phyloP scores from a whole-genome alignment of 1,140 invertebrate genomes.

The Hycleus phaleratus region DNA sequence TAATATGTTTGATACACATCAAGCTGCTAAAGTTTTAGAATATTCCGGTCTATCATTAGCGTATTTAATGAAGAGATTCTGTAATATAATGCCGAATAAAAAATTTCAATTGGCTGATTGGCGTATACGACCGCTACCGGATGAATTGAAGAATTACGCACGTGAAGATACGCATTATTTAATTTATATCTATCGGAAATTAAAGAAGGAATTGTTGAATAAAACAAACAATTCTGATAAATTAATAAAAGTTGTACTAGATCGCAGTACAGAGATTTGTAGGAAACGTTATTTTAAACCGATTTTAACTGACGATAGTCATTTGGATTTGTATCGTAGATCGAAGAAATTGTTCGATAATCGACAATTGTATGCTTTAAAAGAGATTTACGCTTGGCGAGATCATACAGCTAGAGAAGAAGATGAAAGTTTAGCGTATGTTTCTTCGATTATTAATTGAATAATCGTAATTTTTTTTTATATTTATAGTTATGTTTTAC shows the following conservation, averaged over 20 bases:
- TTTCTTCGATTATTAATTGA: constrained; percentile 14
- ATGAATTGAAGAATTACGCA: constrained; percentile 81
- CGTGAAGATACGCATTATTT: constrained; percentile 93
- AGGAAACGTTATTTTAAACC: constrained; percentile 77
- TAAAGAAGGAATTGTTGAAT: constrained; percentile 72
- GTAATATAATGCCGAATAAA: constrained; percentile 76
- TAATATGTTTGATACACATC: constrained; percentile 95
- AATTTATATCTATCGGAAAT: constrained; percentile 80
- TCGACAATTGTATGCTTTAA: constrained; percentile 75
- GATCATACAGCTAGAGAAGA: constrained; percentile 75
- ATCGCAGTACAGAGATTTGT: constrained; percentile 66
- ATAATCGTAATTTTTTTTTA: constrained; percentile 8
- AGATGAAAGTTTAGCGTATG: constrained; percentile 81
- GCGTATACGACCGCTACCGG: constrained; percentile 85
- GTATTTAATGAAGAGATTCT: constrained; percentile 73
- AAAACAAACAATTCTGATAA: constrained; percentile 60
- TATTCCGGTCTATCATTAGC: constrained; percentile 68
- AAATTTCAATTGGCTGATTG: constrained; percentile 92
- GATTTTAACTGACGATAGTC: constrained; percentile 60
- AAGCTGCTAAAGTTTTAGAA: constrained; percentile 72
- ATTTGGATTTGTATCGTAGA: constrained; percentile 66
- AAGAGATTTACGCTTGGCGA: constrained; percentile 80
- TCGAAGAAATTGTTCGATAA: constrained; percentile 79
- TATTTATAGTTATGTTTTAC: constrained; percentile 72
- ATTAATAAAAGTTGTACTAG: constrained; percentile 60